Evolutionary conservation across 2,888 invertebrate genomes (phyloP), one percentile per base, ranked within the genome.

Genomic region (Anthophora plumipes): DNA sequence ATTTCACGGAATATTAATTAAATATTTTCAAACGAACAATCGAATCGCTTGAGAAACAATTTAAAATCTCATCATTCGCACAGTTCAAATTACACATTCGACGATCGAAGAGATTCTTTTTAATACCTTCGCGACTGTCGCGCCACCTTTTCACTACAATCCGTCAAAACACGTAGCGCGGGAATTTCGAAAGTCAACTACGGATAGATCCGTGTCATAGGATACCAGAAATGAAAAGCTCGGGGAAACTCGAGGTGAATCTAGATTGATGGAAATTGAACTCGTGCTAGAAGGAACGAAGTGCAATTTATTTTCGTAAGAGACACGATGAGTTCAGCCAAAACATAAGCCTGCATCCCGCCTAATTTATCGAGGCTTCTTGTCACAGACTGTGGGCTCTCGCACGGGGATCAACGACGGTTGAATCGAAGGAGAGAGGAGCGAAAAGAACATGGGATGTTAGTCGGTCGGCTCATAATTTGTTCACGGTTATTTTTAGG

Each of bases 391-490:
- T n/a, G n/a, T n/a, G 85, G 74, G 82, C 81, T 80, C 69, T 71
- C 72, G 41, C 60, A 61, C 54, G 70, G 71, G 67, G 60, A 73
- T 88, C 85, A 83, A 22, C 41, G 11, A 76, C 75, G 78, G 79
- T 3, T 75, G 82, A 70, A 73, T 74, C 70, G 70, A 72, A 46
- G 59, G 54, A 64, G 64, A 46, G 59, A 48, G 60, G 64, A 46
- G 7, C 37, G 54, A 69, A 72, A 70, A 72, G 54, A 77, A 60
- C 22, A 31, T 17, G 55, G 79, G 4, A 84, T 85, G 86, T 89
- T 89, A 89, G 89, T 89, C 89, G 88, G 86, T 86, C 88, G 89
- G 73, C 87, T 90, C 82, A 89, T 89, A 91, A 91, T 91, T 90
- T 89, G 90, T 89, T 89, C 91, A 83, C 80, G 83, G 82, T 87